Evolutionary conservation across 2,113 vertebrate genomes (phyloP), one percentile per base, ranked within the genome.

Genomic region (Xyrauchen texanus): DNA sequence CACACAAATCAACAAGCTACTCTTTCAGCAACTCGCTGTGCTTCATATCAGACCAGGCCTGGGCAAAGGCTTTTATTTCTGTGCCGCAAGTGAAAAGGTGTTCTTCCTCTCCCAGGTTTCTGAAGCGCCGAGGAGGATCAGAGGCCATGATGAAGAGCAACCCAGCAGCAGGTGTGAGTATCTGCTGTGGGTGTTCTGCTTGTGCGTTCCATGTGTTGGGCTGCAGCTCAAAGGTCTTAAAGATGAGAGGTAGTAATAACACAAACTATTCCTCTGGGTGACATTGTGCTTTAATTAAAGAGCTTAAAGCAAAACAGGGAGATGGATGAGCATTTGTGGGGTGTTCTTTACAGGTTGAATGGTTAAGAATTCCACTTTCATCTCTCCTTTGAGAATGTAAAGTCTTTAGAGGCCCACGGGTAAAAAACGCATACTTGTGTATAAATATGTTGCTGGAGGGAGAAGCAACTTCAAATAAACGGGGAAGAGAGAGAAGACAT

Each of bases 241-340:
- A 79, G 81, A 83, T 63, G 55, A 82, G 65, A 82, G 64, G 70
- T 49, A 74, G 60, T 79, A 64, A 75, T 63, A 34, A 34, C 42
- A 74, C 57, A 62, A 42, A 55, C 15, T 16, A 4, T 74, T 74
- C 58, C 46, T 51, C 46, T 83, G 68, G 55, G 62, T 80, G 63
- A 80, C 73, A 77, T 44, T n/a, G 51, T 77, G 68, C 66, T 84
- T 51, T 81, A 84, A 84, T 84, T 84, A 84, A 45, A 81, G 74
- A 63, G 63, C 78, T 68, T 8, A 77, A 75, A 67, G 52, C 61
- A 68, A 68, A 44, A 72, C 52, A 60, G 44, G 75, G 61, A 65
- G 80, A 71, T 81, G 42, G 8, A 47, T 79, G 71, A 63, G 51
- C 55, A 72, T 46, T 62, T 75, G 69, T 74, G 64, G 72, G 67